Conservation (phyloP, 2,113 vertebrate genomes). For the Sphyrna mokarran region DNA sequence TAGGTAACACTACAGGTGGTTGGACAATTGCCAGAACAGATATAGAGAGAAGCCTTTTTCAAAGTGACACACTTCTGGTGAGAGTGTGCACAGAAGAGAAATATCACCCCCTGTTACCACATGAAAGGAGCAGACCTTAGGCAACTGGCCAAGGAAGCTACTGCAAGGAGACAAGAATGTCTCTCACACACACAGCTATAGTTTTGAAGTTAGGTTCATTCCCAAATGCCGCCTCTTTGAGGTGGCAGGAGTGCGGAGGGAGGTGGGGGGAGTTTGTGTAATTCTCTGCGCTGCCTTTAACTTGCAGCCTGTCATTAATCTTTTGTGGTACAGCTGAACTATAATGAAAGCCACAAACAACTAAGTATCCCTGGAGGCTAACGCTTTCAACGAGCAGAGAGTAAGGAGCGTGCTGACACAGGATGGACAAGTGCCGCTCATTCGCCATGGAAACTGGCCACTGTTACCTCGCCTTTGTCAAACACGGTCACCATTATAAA, state of each 20-base stretch:
- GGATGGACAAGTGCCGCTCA: not conserved
- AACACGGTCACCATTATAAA: not conserved
- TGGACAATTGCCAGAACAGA: slow-evolving; percentile 52
- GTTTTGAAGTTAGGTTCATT: slow-evolving; percentile 62
- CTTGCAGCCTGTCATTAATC: slow-evolving; percentile 68
- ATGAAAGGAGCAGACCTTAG: slow-evolving; percentile 65
- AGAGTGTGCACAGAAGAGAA: slow-evolving; percentile 46
- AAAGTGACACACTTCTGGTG: slow-evolving; percentile 42
- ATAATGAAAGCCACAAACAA: slow-evolving; percentile 40
- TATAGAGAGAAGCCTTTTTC: slow-evolving; percentile 45
- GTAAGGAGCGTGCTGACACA: not conserved
- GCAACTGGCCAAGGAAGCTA: slow-evolving; percentile 56
- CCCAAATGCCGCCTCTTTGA: slow-evolving; percentile 65
- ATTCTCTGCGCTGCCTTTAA: slow-evolving; percentile 48
- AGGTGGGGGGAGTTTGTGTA: slow-evolving; percentile 44
- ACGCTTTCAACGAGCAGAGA: slow-evolving; percentile 16
- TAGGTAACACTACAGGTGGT: slow-evolving; percentile 47
- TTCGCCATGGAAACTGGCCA: no score
- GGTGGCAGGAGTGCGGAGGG: slow-evolving; percentile 41
- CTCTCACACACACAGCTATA: slow-evolving; percentile 54
- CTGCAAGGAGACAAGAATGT: slow-evolving; percentile 63
- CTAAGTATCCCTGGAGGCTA: slow-evolving; percentile 39
- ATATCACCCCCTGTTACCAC: slow-evolving; percentile 51
- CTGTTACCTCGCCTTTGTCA: not conserved
- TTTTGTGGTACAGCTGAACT: slow-evolving; percentile 47